Base-by-base conservation (phyloP, 2,888 invertebrate genomes). In the Chymomyza caudatula region DNA sequence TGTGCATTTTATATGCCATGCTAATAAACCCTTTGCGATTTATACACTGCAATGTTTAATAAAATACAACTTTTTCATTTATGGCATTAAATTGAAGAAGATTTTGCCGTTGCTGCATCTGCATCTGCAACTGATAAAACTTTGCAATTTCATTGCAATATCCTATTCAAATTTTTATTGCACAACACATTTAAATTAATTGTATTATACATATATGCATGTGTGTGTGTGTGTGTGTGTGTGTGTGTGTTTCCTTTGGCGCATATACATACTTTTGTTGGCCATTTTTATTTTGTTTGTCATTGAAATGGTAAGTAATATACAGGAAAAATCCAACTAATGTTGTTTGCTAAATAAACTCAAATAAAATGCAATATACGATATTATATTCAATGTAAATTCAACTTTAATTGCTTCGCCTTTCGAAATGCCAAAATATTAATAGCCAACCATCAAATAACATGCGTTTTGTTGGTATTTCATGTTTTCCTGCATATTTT, bases 291-390 rank as follows among this genome's bases (percentile, higher is more conserved):
- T 71, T 64, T 71, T 63, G 56, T 61, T 64, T 58, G 64, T 54
- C 60, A 37, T 64, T 76, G 23, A 65, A 69, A 73, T 60, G 13
- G 42, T 47, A 58, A 53, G 53, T 67, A 71, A 71, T 71, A 60
- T 65, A 67, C 29, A 62, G 55, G 51, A 56, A 73, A 84, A 81
- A 81, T 73, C 72, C 82, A 83, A 82, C 84, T 84, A 84, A 76
- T 76, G 71, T 66, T 74, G 67, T 72, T 73, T 74, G 74, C 66
- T 65, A 66, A 67, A 71, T 58, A 74, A 70, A 71, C 51, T 51
- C 65, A 67, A 71, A 74, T 67, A 56, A 63, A 76, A 77, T 61
- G 60, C 58, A 62, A 37, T 54, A 52, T 51, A 37, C 13, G 29
- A 37, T 37, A 37, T 37, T 37, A 37, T 37, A 37, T 37, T 37